Base-by-base conservation (phyloP, 2,113 vertebrate genomes). In the Nannobrachium achirus region DNA sequence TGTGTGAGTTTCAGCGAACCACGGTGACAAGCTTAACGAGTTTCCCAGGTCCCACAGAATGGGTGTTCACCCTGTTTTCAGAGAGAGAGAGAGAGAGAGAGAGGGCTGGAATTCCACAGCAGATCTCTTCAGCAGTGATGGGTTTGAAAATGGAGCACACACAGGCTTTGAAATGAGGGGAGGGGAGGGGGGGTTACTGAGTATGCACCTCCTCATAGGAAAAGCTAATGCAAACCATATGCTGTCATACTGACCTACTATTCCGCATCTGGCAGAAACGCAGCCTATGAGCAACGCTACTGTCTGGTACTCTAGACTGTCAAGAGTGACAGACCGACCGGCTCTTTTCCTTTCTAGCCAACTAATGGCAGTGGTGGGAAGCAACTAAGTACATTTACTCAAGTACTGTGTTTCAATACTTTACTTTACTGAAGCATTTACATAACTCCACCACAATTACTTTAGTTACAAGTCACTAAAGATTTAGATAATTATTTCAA, bases 191-290 rank as follows among this genome's bases (percentile, higher is more conserved):
- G 82, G 77, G 86, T 92, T 92, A 88, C 89, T 90, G 87, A 72
- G 91, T 87, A 91, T 25, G 83, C 86, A 93, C 84, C 90, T 90
- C 88, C 73, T 86, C 81, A 80, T 83, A 81, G 82, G 64, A 85
- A 83, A 79, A 78, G 68, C 80, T 94, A 94, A 95, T 75, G 76
- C 79, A 91, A 95, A 94, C 90, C 93, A 95, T 88, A 92, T 94
- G 93, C 85, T 93, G 87, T 89, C 87, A 90, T 85, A 78, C 84
- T 88, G 78, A 89, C 89, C 89, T 77, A 71, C 86, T 88, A 82
- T 85, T 92, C 86, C 87, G 81, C 86, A 86, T 87, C 88, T 93
- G 91, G 93, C 91, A 92, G 69, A 89, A 61, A 79, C 40, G 18
- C 67, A 86, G 81, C 74, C 69, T 85, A 62, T 66, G 86, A 89